Percentiles rank a stretch among this genome's conserved stretches.
Evolutionary conservation across 2,888 invertebrate genomes (phyloP).

Genomic region (Phyllotreta cruciferae): DNA sequence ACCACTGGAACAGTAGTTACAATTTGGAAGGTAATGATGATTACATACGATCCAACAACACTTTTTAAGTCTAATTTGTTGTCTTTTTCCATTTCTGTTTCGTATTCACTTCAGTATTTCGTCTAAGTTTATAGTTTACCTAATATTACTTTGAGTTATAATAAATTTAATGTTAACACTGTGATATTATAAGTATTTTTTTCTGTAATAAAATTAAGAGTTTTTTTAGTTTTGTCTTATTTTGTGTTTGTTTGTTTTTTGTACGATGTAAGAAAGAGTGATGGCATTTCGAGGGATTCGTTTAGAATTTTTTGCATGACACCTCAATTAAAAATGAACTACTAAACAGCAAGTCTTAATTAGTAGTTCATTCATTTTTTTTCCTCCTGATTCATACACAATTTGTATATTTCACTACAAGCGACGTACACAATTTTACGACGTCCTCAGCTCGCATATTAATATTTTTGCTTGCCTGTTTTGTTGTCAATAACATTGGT

Average conservation of each 20-base stretch:
- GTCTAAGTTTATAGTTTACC: slow-evolving; percentile 10
- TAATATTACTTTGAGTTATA: slow-evolving; percentile 28
- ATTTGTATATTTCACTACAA: no score
- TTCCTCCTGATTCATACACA: no score
- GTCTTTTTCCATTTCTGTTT: slow-evolving; percentile 35
- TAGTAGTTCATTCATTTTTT: no score
- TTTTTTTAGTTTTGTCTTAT: slow-evolving; percentile 48
- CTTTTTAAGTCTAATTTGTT: slow-evolving; percentile 44
- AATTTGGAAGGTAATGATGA: slow-evolving; percentile 76
- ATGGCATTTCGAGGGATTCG: no score
- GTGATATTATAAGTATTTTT: slow-evolving; percentile 50
- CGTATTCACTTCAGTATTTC: slow-evolving; percentile 37
- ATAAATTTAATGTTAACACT: slow-evolving; percentile 42
- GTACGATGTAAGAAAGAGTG: not conserved
- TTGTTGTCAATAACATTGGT: slow-evolving; percentile 14
- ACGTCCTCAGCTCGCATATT: not conserved
- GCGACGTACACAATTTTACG: no score
- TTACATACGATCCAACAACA: slow-evolving; percentile 50
- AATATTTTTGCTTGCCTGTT: slow-evolving; percentile 14
- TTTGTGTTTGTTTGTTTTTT: slow-evolving; percentile 45
- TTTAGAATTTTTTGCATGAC: no score
- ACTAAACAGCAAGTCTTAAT: no score
- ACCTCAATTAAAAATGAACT: no score
- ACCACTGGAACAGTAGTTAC: slow-evolving; percentile 85
- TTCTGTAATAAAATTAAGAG: slow-evolving; percentile 51